Percentiles rank a stretch among this genome's conserved stretches.
These are phyloP conservation scores for Pseudonaja textilis DNA, from an alignment of 2,113 vertebrate species.

Conservation along the genomic window DNA sequence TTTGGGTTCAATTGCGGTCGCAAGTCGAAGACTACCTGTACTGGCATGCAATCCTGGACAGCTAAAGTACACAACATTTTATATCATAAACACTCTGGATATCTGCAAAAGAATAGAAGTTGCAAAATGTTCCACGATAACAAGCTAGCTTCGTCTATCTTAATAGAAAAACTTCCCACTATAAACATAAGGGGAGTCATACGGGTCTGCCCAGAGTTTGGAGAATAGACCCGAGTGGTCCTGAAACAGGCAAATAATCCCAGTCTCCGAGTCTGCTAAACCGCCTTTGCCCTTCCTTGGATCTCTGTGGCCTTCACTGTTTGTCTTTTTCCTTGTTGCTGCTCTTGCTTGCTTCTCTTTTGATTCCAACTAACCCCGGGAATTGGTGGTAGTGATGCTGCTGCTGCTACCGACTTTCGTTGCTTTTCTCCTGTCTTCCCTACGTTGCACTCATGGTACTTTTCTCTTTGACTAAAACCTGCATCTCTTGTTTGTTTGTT, in stretches of 20 bases:
- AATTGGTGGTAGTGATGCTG: background rate
- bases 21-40: background rate
- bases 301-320: conserved; percentile 15
- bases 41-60: no score
- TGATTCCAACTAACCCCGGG: conserved; percentile 5
- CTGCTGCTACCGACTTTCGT: conserved; percentile 30
- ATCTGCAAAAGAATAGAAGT: background rate
- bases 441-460: background rate
- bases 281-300: background rate
- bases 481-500: background rate
- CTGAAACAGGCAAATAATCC: background rate
- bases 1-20: background rate
- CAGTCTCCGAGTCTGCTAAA: background rate
- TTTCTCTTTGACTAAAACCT: background rate
- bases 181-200: background rate
- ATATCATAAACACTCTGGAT: no score
- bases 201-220: background rate
- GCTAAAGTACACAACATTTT: background rate
- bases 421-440: conserved; percentile 9
- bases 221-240: no score
- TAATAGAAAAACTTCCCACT: background rate
- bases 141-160: background rate
- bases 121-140: background rate
- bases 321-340: conserved; percentile 5
- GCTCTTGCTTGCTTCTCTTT: conserved; percentile 35